Evolutionary conservation across 1,140 invertebrate genomes (phyloP), one percentile per base, ranked within the genome.

Genomic region (Ceratitis capitata): DNA sequence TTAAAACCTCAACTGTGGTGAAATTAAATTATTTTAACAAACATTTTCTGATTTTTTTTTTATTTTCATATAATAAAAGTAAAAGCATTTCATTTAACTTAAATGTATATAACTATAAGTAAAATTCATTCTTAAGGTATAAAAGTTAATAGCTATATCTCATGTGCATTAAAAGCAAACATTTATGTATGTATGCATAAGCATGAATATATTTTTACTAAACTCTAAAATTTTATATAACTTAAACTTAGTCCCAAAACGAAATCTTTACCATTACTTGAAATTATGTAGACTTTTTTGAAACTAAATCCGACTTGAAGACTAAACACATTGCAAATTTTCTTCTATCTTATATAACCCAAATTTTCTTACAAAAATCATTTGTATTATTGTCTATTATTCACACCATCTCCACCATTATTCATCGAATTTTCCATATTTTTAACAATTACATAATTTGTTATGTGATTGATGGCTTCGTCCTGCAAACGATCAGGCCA

Each of bases 391-490:
- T 86, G 86, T 86, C 86, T 74, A 86, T 86, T 86, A 83, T 86
- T 86, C 23, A 83, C 85, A 56, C 85, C 83, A 26, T 84, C 87
- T 23, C 74, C 86, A 64, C 82, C 82, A 82, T 87, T 88, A 85
- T 88, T 89, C 87, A 91, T 89, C 84, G 88, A 89, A 58, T 91
- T 89, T 85, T 91, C 90, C 90, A 91, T 91, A n/a, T 91, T 91
- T 87, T 91, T 91, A 45, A 91, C 90, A 86, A 91, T 88, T 69
- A 91, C 89, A 85, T 91, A 91, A 86, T 91, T 91, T 12, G 90
- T 91, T 83, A 91, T 91, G 47, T 91, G 90, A 87, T 90, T 91
- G 64, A 91, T 91, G 82, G 90, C 90, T 88, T 91, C 90, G 78
- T 91, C 90, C 87, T 91, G 90, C 16, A 91, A 84, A 19, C 90